Evolutionary conservation across 2,888 invertebrate genomes (phyloP).

Genomic region (Drosophila rellima): DNA sequence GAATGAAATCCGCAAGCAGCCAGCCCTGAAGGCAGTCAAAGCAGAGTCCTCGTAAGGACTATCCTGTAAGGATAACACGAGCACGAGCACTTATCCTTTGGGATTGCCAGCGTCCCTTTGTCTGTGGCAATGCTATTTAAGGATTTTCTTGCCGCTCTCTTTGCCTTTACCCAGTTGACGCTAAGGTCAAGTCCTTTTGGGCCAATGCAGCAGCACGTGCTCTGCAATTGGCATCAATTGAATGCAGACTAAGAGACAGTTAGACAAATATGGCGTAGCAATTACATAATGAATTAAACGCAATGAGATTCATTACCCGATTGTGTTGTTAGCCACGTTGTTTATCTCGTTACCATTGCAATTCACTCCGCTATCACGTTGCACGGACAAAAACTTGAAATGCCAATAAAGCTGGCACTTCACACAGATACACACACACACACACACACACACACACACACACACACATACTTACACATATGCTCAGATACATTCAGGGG

Average conservation of each 20-base stretch:
- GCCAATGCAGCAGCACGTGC: constrained; percentile 55
- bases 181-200: constrained; percentile 6
- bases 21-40: constrained; percentile 23
- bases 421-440: neutral
- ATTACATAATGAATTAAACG: constrained; percentile 42
- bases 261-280: constrained; percentile 3
- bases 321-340: constrained; percentile 34
- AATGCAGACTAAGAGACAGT: constrained; percentile 17
- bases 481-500: neutral
- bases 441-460: constrained; percentile 5
- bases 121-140: constrained; percentile 39
- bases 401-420: constrained; percentile 17
- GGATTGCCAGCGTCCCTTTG: constrained; percentile 58
- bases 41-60: constrained; percentile 32
- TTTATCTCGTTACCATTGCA: constrained; percentile 37
- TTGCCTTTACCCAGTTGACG: neutral
- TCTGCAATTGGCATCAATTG: constrained; percentile 52
- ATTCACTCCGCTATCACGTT: constrained; percentile 35
- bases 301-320: constrained; percentile 50
- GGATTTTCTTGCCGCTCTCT: constrained; percentile 17
- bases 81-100: constrained; percentile 46
- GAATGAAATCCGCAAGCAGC: constrained; percentile 9
- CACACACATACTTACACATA: neutral
- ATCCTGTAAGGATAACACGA: constrained; percentile 16
- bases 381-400: constrained; percentile 39